Evolutionary conservation across 2,797 vertebrate genomes (phyloP).

Genomic region (Pitangus sulphuratus): DNA sequence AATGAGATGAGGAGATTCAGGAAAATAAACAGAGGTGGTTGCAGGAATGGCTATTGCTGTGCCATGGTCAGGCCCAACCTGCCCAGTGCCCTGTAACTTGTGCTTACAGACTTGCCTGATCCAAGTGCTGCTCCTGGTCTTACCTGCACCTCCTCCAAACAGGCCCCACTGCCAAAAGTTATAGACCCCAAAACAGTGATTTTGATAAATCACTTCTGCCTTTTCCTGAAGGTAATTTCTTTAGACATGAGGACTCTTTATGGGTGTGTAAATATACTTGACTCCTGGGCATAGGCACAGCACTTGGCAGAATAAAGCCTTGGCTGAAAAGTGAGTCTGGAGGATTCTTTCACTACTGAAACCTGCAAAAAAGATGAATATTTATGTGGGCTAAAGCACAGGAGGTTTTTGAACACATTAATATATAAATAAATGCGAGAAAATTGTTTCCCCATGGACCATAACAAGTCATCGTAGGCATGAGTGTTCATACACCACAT

Average conservation of each 20-base stretch:
- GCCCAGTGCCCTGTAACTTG: neutral
- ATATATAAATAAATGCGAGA: neutral
- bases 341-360: neutral
- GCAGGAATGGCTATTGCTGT: neutral
- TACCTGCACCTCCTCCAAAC: neutral
- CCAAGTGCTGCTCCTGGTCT: neutral
- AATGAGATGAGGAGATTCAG: neutral
- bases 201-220: neutral
- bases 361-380: neutral
- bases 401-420: neutral
- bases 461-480: neutral
- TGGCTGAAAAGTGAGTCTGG: neutral
- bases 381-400: neutral
- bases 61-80: neutral
- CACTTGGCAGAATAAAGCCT: neutral
- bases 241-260: neutral
- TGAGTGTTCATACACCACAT: neutral
- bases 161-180: neutral
- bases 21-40: neutral
- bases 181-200: neutral
- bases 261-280: neutral
- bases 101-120: neutral
- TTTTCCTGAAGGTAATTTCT: neutral
- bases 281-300: fast-evolving
- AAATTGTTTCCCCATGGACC: neutral